A percentile compares a stretch with the other conserved stretches of the same genome.
These are phyloP conservation scores for Siderastrea siderea DNA, from an alignment of 92 coral and sea anemone genomes.

Conservation along the genomic window DNA sequence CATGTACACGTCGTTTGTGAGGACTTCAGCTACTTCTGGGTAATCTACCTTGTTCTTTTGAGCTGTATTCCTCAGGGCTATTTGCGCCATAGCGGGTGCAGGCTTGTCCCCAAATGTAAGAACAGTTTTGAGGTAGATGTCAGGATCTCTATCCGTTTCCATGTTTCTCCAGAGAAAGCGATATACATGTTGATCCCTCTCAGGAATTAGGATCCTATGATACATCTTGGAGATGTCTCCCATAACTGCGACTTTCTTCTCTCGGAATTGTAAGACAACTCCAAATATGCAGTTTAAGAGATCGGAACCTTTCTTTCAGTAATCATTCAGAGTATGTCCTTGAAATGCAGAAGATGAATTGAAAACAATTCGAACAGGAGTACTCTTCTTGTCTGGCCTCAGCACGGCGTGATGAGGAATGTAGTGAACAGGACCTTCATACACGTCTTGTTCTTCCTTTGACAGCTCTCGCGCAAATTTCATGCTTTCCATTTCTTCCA, in stretches of 20 bases:
- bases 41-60: conserved; percentile 7
- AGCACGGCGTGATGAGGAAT: too few species aligned
- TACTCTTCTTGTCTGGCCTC: too few species aligned
- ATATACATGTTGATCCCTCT: conserved; percentile 58
- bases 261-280: conserved; percentile 58
- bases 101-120: not conserved
- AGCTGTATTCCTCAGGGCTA: conserved; percentile 23
- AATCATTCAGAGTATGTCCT: too few species aligned
- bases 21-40: conserved; percentile 18
- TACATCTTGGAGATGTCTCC: conserved; percentile 7
- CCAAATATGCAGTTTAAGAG: conserved; percentile 25
- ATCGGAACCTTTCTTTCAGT: too few species aligned
- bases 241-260: conserved; percentile 48
- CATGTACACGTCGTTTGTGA: not conserved
- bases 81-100: not conserved
- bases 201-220: conserved; percentile 56
- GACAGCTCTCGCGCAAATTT: too few species aligned
- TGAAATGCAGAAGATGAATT: too few species aligned
- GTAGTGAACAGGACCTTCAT: too few species aligned
- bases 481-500: too few species aligned
- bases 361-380: too few species aligned
- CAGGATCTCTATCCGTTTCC: not conserved
- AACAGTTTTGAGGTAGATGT: conserved; percentile 11
- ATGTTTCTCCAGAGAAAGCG: conserved; percentile 15
- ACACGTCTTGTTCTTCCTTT: too few species aligned